Conservation (phyloP, 2,888 invertebrate genomes). For the Drosophila neutralis region DNA sequence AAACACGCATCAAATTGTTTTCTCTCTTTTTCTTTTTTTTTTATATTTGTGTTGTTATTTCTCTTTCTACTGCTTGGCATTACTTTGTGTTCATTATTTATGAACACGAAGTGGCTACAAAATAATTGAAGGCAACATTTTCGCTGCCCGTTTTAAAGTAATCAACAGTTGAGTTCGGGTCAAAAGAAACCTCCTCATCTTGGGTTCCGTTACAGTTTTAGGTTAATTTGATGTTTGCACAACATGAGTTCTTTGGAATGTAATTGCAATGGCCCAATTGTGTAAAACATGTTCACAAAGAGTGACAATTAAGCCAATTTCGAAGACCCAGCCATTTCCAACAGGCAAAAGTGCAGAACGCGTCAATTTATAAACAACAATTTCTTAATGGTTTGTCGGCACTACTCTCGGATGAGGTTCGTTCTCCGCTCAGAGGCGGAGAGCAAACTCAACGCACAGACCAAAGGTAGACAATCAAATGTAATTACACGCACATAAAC, state of each 20-base stretch:
- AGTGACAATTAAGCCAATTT: conserved; percentile 77
- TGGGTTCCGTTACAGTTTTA: conserved; percentile 23
- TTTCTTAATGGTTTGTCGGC: conserved; percentile 53
- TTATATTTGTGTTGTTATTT: not conserved
- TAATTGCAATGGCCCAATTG: conserved; percentile 58
- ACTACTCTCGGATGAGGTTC: conserved; percentile 1
- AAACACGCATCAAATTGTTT: conserved; percentile 76
- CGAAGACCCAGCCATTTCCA: conserved; percentile 60
- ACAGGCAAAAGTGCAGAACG: conserved; percentile 20
- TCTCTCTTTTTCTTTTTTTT: conserved; percentile 5
- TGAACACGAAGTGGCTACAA: conserved; percentile 67
- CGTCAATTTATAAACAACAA: conserved; percentile 60
- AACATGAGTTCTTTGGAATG: conserved; percentile 61
- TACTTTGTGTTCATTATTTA: conserved; percentile 65
- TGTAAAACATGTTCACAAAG: conserved; percentile 72
- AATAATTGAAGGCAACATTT: conserved; percentile 65
- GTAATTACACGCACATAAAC: conserved; percentile 79
- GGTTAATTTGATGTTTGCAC: conserved; percentile 45
- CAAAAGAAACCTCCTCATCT: not conserved
- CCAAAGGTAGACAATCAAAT: conserved; percentile 71
- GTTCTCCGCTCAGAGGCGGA: not conserved
- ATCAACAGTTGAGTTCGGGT: conserved; percentile 49
- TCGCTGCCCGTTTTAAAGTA: conserved; percentile 68
- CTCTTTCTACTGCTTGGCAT: conserved; percentile 10
- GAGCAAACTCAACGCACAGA: conserved; percentile 12